Percentiles rank a stretch among this genome's conserved stretches.
phyloP scores from a whole-genome alignment of 2,888 invertebrate genomes.

The Troides oblongomaculatus region DNA sequence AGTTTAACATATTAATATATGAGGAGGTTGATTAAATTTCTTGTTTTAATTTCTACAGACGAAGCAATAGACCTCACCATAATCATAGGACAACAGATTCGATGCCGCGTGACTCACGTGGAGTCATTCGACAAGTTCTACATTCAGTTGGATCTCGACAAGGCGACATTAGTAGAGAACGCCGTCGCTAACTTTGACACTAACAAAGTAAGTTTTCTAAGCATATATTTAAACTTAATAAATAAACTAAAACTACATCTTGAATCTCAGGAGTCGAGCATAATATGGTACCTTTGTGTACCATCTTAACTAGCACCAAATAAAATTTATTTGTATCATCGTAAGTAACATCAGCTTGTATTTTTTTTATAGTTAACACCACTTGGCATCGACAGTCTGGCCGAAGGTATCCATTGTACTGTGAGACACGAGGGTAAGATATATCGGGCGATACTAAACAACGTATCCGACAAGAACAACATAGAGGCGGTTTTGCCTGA shows the following conservation, averaged over 20 bases:
- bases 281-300: too few species aligned
- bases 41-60: constrained; percentile 49
- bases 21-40: neutral
- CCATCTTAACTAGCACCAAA: too few species aligned
- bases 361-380: constrained; percentile 52
- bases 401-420: constrained; percentile 67
- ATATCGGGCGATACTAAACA: constrained; percentile 64
- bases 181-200: constrained; percentile 61
- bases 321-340: too few species aligned
- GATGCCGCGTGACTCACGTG: constrained; percentile 66
- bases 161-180: constrained; percentile 61
- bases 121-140: constrained; percentile 65
- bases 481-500: constrained; percentile 64
- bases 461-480: constrained; percentile 49
- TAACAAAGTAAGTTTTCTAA: constrained; percentile 47
- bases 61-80: constrained; percentile 73
- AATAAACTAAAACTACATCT: too few species aligned
- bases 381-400: constrained; percentile 52
- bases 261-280: too few species aligned
- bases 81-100: constrained; percentile 68
- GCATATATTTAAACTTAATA: neutral
- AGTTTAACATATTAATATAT: neutral
- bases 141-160: constrained; percentile 67
- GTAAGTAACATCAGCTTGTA: too few species aligned
- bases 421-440: constrained; percentile 60